A percentile compares a stretch with the other conserved stretches of the same genome.
phyloP scores from a whole-genome alignment of 2,888 invertebrate genomes.

The Drosophila greeni region DNA sequence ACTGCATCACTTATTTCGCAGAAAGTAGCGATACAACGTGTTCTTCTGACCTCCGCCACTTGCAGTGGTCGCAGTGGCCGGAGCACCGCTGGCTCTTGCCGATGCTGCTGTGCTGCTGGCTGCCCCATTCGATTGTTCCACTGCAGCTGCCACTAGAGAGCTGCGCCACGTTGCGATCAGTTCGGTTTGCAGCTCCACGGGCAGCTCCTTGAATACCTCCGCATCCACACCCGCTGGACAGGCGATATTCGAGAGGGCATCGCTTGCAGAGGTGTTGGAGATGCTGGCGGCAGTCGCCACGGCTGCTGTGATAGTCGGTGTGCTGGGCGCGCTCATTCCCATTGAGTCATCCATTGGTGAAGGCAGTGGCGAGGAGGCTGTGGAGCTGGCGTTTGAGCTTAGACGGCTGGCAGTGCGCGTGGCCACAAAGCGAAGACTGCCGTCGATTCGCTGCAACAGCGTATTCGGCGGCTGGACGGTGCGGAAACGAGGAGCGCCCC shows the following conservation, averaged over 20 bases:
- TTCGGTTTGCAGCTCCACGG: slow-evolving; percentile 86
- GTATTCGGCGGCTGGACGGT: slow-evolving; percentile 68
- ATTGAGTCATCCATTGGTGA: slow-evolving; percentile 72
- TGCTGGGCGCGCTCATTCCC: slow-evolving; percentile 51
- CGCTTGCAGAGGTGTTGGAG: slow-evolving; percentile 7
- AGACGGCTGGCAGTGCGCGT: slow-evolving; percentile 58
- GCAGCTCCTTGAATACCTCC: slow-evolving; percentile 85
- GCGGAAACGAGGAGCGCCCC: slow-evolving; percentile 53
- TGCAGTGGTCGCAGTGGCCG: slow-evolving; percentile 52
- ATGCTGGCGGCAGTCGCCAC: slow-evolving; percentile 4
- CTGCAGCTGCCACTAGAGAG: slow-evolving; percentile 75
- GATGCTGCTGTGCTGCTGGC: slow-evolving; percentile 21
- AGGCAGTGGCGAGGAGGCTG: slow-evolving; percentile 63
- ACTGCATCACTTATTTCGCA: slow-evolving; percentile 82
- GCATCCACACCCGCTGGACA: slow-evolving; percentile 85
- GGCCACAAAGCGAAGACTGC: slow-evolving; percentile 59
- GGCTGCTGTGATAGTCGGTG: slow-evolving; percentile 45
- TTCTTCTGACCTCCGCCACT: slow-evolving; percentile 76
- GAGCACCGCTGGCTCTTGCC: slow-evolving; percentile 76
- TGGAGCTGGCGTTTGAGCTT: slow-evolving; percentile 65
- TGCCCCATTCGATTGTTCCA: slow-evolving; percentile 54
- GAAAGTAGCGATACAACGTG: slow-evolving; percentile 85
- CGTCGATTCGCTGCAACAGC: slow-evolving; percentile 63
- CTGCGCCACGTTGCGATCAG: slow-evolving; percentile 83
- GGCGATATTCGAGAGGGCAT: slow-evolving; percentile 76